Base-by-base conservation (phyloP, 2,797 vertebrate genomes). In the Emydoidea blandingii region DNA sequence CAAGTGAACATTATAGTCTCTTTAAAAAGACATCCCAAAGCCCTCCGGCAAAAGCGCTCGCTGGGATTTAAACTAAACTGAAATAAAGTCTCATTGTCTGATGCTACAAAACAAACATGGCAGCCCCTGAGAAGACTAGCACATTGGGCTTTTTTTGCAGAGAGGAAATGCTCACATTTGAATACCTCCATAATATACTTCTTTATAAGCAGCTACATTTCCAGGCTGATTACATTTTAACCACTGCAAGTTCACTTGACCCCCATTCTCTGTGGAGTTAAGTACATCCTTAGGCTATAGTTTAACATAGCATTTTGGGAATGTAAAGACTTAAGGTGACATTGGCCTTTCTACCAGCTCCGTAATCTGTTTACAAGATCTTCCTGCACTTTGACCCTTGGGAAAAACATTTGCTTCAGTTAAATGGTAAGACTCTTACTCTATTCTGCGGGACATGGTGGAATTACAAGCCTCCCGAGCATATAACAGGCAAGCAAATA, bases 211-310 rank as follows among this genome's bases (percentile, higher is more conserved):
- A 92, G 93, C 85, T 83, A 50, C 85, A 92, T 94, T 92, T 94
- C 90, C 91, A 95, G 96, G 83, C 88, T 88, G 86, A 96, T 96
- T 97, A 94, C 19, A 74, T 94, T 94, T 94, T 87, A 97, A 98
- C 96, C 90, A 85, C 95, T 96, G 85, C 94, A 94, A 96, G 97
- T 95, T 97, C 97, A 94, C 97, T 98, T 98, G 97, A 97, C 97
- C 97, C 94, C 94, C 5, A 0, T 96, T 94, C 95, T 96, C 95
- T 88, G 6, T 37, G 94, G 83, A 96, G 96, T 97, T 96, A 98
- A 98, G 97, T 97, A 98, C 92, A 96, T 94, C 83, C 97, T 94
- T 97, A 92, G 96, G 95, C 97, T 96, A 95, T 47, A 84, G 93
- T 94, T 94, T 96, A 97, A 96, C 95, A 91, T 88, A 96, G 88